Evolutionary conservation across 2,797 vertebrate species (phyloP), one percentile per base, ranked within the genome.

Genomic region (Notolabrus celidotus): DNA sequence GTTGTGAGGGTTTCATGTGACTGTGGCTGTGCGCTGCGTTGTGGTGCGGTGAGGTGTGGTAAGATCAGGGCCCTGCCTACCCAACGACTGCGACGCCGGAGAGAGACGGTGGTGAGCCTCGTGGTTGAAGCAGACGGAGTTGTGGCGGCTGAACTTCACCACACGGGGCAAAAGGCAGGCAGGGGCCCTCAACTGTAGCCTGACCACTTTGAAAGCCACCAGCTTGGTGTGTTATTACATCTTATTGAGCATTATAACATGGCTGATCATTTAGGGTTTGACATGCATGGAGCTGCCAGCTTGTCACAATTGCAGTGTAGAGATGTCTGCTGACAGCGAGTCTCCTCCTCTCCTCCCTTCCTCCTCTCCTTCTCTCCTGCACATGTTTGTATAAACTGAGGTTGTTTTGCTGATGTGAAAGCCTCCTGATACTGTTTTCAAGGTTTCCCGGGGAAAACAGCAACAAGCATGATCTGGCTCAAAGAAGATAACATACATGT

Each of bases 51-150:
- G 88, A 84, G 71, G 73, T 86, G 87, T 77, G 86, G 88, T 83
- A 61, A 86, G 66, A 77, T 71, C n/a, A 6, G 60, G 74, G 79
- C 83, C 72, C 72, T 81, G 85, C 84, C 84, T 81, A 67, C 69
- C 52, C 19, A 89, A 81, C 73, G 68, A 69, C 82, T 86, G 78
- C 64, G 64, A 86, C 72, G 81, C 79, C 69, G 72, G 41, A 55
- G 81, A 86, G 84, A 92, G 89, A 86, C 86, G 70, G 88, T 8
- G 89, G 89, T 88, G 83, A 88, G 82, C 51, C 72, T 29, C 80
- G 91, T 82, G 90, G 90, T 86, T 9, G 19, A 42, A 62, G 81
- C 81, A 91, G 89, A 92, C 82, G 34, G 75, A 87, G 79, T 50
- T 23, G 74, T 15, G 79, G 89, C 82, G 7, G 36, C 55, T 57